phyloP scores from a whole-genome alignment of 2,888 invertebrate species.

The Machimus rusticus region DNA sequence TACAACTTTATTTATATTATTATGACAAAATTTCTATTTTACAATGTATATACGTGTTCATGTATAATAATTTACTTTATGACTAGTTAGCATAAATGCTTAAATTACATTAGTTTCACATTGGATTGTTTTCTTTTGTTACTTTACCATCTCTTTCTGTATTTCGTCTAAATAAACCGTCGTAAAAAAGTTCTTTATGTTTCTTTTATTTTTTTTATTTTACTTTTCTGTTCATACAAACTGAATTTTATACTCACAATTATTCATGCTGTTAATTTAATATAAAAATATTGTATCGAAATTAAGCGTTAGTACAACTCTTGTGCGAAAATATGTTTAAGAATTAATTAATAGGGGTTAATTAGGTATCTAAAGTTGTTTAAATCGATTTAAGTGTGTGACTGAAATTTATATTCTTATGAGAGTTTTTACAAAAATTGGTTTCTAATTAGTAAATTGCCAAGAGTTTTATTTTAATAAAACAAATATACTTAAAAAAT shows the following conservation, averaged over 20 bases:
- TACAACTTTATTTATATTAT: constrained; percentile 29
- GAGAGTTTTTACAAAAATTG: neutral
- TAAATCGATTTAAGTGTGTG: neutral
- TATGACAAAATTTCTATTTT: constrained; percentile 35
- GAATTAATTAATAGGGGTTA: neutral
- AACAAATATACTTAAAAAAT: neutral
- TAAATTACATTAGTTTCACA: constrained; percentile 25
- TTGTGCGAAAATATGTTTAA: neutral
- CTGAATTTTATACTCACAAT: neutral
- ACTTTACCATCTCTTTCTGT: neutral
- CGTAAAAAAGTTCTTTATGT: neutral
- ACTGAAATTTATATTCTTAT: constrained; percentile 7
- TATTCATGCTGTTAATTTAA: neutral
- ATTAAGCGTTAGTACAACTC: neutral
- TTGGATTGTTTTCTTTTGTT: constrained; percentile 25
- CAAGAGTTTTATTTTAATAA: neutral
- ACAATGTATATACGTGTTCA: constrained; percentile 36
- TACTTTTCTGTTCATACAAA: neutral
- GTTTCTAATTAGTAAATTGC: neutral
- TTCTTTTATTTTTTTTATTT: neutral
- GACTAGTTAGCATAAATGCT: constrained; percentile 38
- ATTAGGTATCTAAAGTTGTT: neutral
- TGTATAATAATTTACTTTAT: constrained; percentile 36
- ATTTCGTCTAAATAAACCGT: neutral
- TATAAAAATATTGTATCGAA: constrained; percentile 3